Evolutionary conservation across 2,113 vertebrate genomes (phyloP), one percentile per base, ranked within the genome.

Genomic region (Anguilla japonica): DNA sequence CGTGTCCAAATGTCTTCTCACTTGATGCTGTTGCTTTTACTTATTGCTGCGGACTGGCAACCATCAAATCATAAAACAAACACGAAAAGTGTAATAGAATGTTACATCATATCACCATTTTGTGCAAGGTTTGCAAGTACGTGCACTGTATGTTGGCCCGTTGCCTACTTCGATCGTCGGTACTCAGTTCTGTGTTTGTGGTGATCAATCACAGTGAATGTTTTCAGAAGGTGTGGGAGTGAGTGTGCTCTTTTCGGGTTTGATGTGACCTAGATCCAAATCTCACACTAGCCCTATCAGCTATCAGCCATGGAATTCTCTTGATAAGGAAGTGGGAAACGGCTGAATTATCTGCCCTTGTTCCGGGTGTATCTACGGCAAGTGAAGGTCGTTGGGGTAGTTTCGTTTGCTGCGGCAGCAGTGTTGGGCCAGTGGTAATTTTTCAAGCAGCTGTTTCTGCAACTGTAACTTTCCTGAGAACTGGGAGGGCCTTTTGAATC

Each of bases 291-390:
- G n/a, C 41, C 41, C 82, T 71, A 89, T 86, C 83, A 85, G 67
- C 46, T 16, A 79, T 75, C 71, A 34, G 26, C 71, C 71, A 14
- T 34, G 29, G 87, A 87, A 81, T 20, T 20, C 82, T 0, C 0
- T 81, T 84, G 84, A 88, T 89, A 88, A 41, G 29, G 50, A 87
- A 22, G 84, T 79, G 84, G 89, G 85, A 86, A 75, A 75, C 11
- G n/a, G 7, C 79, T 22, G 75, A n/a, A 81, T 71, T 78, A 79
- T 56, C 50, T 83, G 43, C 29, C 41, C 71, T 75, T 75, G 71
- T 75, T 29, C 26, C 9, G 11, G n/a, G 26, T 14, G 71, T 75
- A 75, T n/a, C 71, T n/a, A n/a, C n/a, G 26, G 26, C 2, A 75
- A 75, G 71, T n/a, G n/a, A 75, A 75, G 71, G 71, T 75, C 71